Evolutionary conservation across 2,888 invertebrate genomes (phyloP).

Genomic region (Archaeoteleia sp.): DNA sequence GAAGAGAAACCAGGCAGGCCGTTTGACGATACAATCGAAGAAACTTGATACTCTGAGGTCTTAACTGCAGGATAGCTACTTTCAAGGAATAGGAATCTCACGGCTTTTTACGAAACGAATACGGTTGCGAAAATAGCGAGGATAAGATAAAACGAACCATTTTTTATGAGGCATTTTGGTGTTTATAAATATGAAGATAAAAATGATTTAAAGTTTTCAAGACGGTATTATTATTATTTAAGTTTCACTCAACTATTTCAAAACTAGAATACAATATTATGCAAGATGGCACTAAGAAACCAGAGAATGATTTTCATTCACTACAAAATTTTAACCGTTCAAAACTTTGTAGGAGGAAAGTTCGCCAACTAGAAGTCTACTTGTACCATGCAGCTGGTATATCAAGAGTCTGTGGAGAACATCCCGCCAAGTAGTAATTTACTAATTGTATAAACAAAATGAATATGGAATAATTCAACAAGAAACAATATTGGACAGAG

Average conservation of each 20-base stretch:
- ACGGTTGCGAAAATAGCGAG: conserved; percentile 9
- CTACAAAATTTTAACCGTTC: conserved; percentile 5
- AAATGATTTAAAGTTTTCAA: too few relatives aligned
- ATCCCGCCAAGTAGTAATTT: too few relatives aligned
- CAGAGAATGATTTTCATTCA: conserved; percentile 6
- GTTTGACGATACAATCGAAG: conserved; percentile 69
- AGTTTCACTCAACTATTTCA: too few relatives aligned
- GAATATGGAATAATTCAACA: too few relatives aligned
- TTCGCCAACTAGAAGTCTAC: too few relatives aligned
- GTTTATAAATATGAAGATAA: too few relatives aligned
- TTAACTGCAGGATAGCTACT: conserved; percentile 68
- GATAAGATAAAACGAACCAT: conserved; percentile 8
- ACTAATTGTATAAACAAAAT: too few relatives aligned
- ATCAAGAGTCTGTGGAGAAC: too few relatives aligned
- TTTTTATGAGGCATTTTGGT: background rate
- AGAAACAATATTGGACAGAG: too few relatives aligned
- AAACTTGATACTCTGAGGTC: conserved; percentile 68
- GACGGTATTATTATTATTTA: too few relatives aligned
- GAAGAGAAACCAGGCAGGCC: conserved; percentile 61
- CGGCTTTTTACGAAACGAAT: conserved; percentile 49
- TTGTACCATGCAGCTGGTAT: too few relatives aligned
- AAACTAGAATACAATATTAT: too few relatives aligned
- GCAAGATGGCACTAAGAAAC: background rate
- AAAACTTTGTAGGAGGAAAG: background rate
- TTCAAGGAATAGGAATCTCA: conserved; percentile 63